Evolutionary conservation across 2,888 invertebrate genomes (phyloP), one percentile per base, ranked within the genome.

Genomic region (Amorpha juglandis): DNA sequence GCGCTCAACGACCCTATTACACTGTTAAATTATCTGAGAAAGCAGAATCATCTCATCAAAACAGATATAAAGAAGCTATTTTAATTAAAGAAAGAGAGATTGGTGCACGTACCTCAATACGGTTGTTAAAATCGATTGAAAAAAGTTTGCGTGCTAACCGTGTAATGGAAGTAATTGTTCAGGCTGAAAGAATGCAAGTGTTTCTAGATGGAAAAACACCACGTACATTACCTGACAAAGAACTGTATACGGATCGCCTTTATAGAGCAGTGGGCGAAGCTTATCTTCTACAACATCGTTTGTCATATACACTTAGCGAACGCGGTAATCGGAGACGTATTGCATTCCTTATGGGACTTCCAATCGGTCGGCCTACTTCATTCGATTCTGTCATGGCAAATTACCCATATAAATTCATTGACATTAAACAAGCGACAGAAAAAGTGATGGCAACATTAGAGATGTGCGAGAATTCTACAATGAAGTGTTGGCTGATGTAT

Each of bases 311-410:
- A 3, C 86, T 93, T 9, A 92, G 92, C 68, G 92, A 93, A 70
- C 84, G 89, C 6, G 88, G 92, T 33, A 92, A 92, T 73, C 82
- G 91, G 35, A 88, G 93, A 2, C 87, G 93, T 63, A 88, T 93
- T 52, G 91, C 91, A 50, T 92, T 91, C 76, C 83, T 93, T 4
- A 91, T 93, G 91, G 92, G 93, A 1, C 76, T 92, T 27, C 85
- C 90, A 0, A 82, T 88, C 0, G 90, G 90, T 1, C 86, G 93
- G 1, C 90, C 92, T 0, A 84, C 78, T 14, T 92, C 92, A 7
- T 92, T 88, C 73, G 93, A 93, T 71, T 93, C 93, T n/a, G 92
- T 93, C 0, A 88, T 92, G 83, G 92, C 91, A 9, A 90, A 81
- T 69, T 92, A 90, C 79, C 92, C 92, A 35, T 86, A 89, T 71